Base-by-base conservation (phyloP, 1,140 invertebrate genomes). In the Bombus picipes region DNA sequence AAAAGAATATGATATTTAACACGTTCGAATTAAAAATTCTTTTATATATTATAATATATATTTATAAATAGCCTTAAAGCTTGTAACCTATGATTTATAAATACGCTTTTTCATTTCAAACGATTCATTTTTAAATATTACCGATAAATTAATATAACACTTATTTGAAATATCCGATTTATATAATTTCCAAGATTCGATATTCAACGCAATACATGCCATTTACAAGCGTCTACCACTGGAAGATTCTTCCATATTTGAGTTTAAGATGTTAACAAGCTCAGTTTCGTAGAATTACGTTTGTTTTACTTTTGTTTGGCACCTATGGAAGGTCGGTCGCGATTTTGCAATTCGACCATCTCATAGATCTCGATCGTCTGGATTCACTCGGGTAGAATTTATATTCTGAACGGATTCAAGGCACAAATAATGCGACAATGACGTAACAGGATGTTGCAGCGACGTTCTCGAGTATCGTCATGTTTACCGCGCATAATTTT, bases 381-480 rank as follows among this genome's bases (percentile, higher is more conserved):
- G 28, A n/a, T n/a, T 12, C 66, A 22, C 0, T 47, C n/a, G 22
- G 15, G 10, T 3, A 25, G 37, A 83, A 83, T 83, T 83, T 68
- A 39, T 83, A 83, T 83, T 75, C 72, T 6, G 28, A 22, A 53
- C 39, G 6, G 22, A 74, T 82, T 34, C 37, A 6, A 74, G 32
- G 53, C 47, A 73, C 53, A 62, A 81, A 43, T 74, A 75, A 82
- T 81, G 70, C 53, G 70, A 32, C 71, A n/a, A 10, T 74, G 39
- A 74, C 71, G 70, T 74, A 75, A 82, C 53, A 65, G 80, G 81
- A 76, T 66, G 72, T 76, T 83, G 39, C 59, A 37, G 32, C 59
- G 28, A 75, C 41, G 62, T 75, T 13, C 25, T 57, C 66, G 65
- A 57, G 13, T 34, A 70, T 41, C 22, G 1, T 66, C 18, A 5